phyloP scores from a whole-genome alignment of 2,888 invertebrate species.

The Monopis laevigella region DNA sequence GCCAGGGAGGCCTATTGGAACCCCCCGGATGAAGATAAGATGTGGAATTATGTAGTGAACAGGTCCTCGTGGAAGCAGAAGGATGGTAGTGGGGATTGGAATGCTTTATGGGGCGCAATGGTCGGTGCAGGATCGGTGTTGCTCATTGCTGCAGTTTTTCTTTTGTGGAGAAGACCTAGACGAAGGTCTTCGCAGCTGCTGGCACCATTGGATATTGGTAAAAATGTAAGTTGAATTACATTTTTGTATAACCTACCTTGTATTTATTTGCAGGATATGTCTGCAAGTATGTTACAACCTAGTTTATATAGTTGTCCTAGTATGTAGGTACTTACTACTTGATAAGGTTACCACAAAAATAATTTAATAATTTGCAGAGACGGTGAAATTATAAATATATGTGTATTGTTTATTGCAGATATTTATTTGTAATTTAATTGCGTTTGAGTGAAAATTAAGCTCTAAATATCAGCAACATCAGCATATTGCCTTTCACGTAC shows the following conservation, averaged over 20 bases:
- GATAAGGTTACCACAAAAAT: no score
- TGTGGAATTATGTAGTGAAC: slow-evolving; percentile 1
- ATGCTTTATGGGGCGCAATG: slow-evolving; percentile 45
- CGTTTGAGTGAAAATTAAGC: no score
- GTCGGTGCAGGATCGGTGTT: slow-evolving; percentile 49
- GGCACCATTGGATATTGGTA: slow-evolving; percentile 48
- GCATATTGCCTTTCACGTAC: no score
- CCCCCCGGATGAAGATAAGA: background rate
- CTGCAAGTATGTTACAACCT: no score
- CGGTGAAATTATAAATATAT: no score
- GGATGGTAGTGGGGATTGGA: slow-evolving; percentile 39
- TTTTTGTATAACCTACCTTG: background rate
- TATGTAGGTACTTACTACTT: no score
- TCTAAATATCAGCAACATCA: no score
- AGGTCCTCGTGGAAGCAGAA: slow-evolving; percentile 25
- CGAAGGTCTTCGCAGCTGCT: slow-evolving; percentile 35
- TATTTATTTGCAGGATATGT: no score
- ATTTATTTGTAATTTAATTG: no score
- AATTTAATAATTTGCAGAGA: no score
- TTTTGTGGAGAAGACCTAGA: slow-evolving; percentile 42
- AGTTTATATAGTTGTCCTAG: no score
- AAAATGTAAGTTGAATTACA: slow-evolving; percentile 37
- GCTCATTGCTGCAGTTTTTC: slow-evolving; percentile 37
- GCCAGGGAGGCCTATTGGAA: background rate
- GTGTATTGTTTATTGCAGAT: no score